Evolutionary conservation across 2,888 invertebrate genomes (phyloP).

Genomic region (Bembecia ichneumoniformis): DNA sequence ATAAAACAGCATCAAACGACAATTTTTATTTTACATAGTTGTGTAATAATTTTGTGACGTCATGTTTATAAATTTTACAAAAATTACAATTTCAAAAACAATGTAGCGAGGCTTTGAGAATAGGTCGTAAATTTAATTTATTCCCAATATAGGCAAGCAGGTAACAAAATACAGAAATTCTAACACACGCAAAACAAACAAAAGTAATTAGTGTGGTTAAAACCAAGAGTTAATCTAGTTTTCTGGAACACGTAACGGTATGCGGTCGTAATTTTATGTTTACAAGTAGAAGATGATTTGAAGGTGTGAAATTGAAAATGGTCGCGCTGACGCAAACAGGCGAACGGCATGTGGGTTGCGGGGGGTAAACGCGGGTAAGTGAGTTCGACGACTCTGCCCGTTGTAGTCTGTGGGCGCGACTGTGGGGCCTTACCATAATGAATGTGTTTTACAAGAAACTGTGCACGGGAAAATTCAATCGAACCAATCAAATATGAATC

Average conservation of each 20-base stretch:
- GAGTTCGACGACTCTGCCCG: conserved; percentile 36
- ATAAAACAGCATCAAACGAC: no score
- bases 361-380: conserved; percentile 12
- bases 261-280: conserved; percentile 18
- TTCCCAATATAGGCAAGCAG: no score
- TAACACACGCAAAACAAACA: no score
- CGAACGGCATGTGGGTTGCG: conserved; percentile 7
- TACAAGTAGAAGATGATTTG: conserved; percentile 28
- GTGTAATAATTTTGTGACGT: no score
- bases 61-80: no score
- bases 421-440: conserved; percentile 7
- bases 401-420: conserved; percentile 10
- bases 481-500: conserved; percentile 22
- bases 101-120: no score
- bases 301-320: conserved; percentile 28
- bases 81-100: no score
- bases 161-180: no score
- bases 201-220: no score
- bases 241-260: conserved; percentile 19
- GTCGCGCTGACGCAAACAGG: conserved; percentile 9
- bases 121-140: no score
- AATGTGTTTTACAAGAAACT: conserved; percentile 23
- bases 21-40: no score
- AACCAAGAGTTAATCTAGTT: not conserved
- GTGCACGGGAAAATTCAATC: conserved; percentile 27